Evolutionary conservation across 2,797 vertebrate genomes (phyloP).

Genomic region (Lepilemur ruficaudatus): DNA sequence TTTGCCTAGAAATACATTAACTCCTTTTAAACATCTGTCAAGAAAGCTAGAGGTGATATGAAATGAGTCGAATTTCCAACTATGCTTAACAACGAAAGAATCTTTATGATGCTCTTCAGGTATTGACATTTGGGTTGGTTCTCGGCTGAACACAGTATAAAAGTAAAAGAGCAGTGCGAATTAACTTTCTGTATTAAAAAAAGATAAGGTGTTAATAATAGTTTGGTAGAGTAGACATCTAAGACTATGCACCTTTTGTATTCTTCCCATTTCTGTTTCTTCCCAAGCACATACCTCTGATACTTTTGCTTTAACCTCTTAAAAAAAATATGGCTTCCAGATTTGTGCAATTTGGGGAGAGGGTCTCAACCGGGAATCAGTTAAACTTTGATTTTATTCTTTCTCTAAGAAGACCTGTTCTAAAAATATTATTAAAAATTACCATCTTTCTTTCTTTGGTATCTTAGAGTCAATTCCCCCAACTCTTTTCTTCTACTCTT

Average conservation of each 20-base stretch:
- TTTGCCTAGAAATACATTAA: slow-evolving; percentile 49
- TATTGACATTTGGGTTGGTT: slow-evolving; percentile 33
- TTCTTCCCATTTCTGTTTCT: neutral
- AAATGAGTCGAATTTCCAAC: slow-evolving; percentile 61
- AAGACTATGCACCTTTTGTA: neutral
- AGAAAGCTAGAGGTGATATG: slow-evolving; percentile 40
- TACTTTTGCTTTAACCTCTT: neutral
- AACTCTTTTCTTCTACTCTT: slow-evolving; percentile 31
- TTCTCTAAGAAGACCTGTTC: neutral
- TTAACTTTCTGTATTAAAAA: slow-evolving; percentile 14
- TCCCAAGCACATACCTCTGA: neutral
- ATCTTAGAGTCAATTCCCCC: slow-evolving; percentile 14
- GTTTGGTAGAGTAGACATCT: neutral
- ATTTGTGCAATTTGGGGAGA: slow-evolving; percentile 29
- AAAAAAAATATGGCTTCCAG: slow-evolving; percentile 47
- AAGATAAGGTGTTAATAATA: slow-evolving; percentile 1
- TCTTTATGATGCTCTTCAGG: slow-evolving; percentile 30
- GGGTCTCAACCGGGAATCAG: neutral
- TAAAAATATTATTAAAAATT: slow-evolving; percentile 37
- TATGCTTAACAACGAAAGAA: slow-evolving; percentile 52
- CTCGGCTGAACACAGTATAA: neutral
- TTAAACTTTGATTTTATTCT: slow-evolving; percentile 12
- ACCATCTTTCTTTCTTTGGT: slow-evolving; percentile 47
- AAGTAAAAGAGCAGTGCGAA: neutral
- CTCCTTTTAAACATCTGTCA: slow-evolving; percentile 51